Percentiles rank a stretch among this genome's conserved stretches.
Evolutionary conservation across 2,797 vertebrate species (phyloP).

Genomic region (Otolemur crassicaudatus): DNA sequence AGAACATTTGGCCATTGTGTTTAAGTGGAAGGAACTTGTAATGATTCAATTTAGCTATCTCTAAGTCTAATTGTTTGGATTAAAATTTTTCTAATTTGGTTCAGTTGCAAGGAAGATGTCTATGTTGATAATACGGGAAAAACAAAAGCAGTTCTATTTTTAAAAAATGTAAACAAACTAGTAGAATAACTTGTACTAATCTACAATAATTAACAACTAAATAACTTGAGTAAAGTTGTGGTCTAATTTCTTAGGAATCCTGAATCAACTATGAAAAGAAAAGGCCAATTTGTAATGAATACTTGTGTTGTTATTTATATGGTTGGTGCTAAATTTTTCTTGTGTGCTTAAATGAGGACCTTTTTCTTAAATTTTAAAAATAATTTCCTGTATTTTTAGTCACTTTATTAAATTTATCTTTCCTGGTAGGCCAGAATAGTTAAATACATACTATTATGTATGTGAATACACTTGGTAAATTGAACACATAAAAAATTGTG

Average conservation of each 20-base stretch:
- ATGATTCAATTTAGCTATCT: not conserved
- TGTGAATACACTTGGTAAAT: not conserved
- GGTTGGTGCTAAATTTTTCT: conserved; percentile 18
- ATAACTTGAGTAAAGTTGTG: not conserved
- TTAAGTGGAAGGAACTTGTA: not conserved
- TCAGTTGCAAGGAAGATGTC: not conserved
- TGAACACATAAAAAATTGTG: not conserved
- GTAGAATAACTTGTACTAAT: not conserved
- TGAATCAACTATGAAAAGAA: conserved; percentile 17
- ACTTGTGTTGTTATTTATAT: conserved; percentile 7
- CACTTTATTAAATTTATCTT: conserved; percentile 38
- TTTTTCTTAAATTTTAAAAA: conserved; percentile 43
- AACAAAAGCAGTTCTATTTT: not conserved
- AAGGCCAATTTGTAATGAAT: not conserved
- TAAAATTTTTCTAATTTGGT: not conserved
- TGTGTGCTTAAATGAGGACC: not conserved
- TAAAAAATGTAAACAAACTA: not conserved
- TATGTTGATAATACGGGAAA: not conserved
- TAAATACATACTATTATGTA: not conserved
- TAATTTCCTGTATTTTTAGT: conserved; percentile 13
- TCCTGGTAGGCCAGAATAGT: not conserved
- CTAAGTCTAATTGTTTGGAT: not conserved
- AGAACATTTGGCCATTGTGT: not conserved
- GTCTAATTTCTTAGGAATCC: not conserved
- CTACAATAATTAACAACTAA: not conserved